phyloP scores from a whole-genome alignment of 2,888 invertebrate genomes.

The Hypercompe scribonia region DNA sequence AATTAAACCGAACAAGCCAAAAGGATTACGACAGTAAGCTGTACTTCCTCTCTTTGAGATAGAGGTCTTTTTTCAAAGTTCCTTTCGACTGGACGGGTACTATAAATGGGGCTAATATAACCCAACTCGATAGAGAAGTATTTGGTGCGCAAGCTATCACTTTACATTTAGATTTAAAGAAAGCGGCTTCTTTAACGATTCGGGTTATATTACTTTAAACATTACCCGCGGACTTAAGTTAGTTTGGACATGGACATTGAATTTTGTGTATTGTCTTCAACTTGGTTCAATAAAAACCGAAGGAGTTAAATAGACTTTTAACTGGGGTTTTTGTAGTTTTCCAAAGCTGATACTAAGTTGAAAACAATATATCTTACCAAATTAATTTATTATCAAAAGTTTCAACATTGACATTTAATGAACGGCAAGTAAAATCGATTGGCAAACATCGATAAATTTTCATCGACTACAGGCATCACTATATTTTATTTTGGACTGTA shows the following conservation, averaged over 20 bases:
- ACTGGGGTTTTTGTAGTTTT: not conserved
- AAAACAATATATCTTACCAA: slow-evolving; percentile 33
- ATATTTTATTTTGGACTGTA: slow-evolving; percentile 38
- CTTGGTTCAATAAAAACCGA: not conserved
- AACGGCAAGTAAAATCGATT: slow-evolving; percentile 45
- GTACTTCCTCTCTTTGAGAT: slow-evolving; percentile 30
- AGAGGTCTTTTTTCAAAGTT: slow-evolving; percentile 44
- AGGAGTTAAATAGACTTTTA: not conserved
- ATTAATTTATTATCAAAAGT: slow-evolving; percentile 34
- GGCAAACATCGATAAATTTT: slow-evolving; percentile 44
- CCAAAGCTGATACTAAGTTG: slow-evolving; percentile 17
- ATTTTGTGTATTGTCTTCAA: slow-evolving; percentile 26
- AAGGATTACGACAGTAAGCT: slow-evolving; percentile 47
- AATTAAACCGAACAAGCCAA: slow-evolving; percentile 55
- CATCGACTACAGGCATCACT: slow-evolving; percentile 46
- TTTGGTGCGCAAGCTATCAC: slow-evolving; percentile 57
- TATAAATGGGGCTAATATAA: slow-evolving; percentile 53
- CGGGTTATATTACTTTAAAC: slow-evolving; percentile 54
- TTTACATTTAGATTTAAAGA: slow-evolving; percentile 65
- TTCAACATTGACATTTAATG: slow-evolving; percentile 41
- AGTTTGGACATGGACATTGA: slow-evolving; percentile 41
- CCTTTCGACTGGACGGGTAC: slow-evolving; percentile 73
- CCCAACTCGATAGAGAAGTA: slow-evolving; percentile 62
- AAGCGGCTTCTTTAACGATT: slow-evolving; percentile 66
- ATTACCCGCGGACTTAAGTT: slow-evolving; percentile 44